Conservation (phyloP, 2,888 invertebrate genomes). For the Phragmatobia fuliginosa region DNA sequence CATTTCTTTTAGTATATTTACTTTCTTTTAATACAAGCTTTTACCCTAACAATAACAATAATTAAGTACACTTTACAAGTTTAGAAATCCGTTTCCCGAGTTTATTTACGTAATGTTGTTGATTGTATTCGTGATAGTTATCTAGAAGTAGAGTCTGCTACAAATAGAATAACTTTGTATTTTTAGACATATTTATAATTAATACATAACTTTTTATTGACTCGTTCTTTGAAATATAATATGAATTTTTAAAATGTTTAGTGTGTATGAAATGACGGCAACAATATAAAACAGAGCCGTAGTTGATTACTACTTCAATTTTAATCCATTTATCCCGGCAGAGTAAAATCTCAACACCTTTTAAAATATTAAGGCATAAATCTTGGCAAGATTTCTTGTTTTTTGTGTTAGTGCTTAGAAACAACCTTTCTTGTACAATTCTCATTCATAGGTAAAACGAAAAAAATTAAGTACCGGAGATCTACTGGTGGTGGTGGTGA, state of each 20-base stretch:
- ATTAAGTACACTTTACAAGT: background rate
- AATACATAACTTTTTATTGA: background rate
- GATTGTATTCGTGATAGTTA: background rate
- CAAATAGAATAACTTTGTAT: background rate
- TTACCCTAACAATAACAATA: background rate
- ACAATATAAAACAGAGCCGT: background rate
- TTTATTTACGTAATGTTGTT: background rate
- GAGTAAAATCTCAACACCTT: slow-evolving; percentile 41
- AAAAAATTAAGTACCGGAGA: background rate
- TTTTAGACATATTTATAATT: background rate
- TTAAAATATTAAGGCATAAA: slow-evolving; percentile 44
- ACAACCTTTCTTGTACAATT: too few species aligned
- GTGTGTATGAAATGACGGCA: too few species aligned
- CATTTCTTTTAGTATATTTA: background rate
- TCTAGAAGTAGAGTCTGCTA: background rate
- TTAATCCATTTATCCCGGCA: slow-evolving; percentile 21
- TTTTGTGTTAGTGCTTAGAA: too few species aligned
- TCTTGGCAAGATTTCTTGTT: slow-evolving; percentile 3
- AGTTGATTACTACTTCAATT: slow-evolving; percentile 7
- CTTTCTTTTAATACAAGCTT: background rate
- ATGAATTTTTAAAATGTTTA: too few species aligned
- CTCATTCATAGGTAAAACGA: background rate
- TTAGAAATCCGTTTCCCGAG: background rate
- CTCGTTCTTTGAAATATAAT: background rate
- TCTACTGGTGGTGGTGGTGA: too few species aligned